These are phyloP conservation scores for Sphyrna mokarran DNA, from an alignment of 2,113 vertebrate species.

Conservation along the genomic window DNA sequence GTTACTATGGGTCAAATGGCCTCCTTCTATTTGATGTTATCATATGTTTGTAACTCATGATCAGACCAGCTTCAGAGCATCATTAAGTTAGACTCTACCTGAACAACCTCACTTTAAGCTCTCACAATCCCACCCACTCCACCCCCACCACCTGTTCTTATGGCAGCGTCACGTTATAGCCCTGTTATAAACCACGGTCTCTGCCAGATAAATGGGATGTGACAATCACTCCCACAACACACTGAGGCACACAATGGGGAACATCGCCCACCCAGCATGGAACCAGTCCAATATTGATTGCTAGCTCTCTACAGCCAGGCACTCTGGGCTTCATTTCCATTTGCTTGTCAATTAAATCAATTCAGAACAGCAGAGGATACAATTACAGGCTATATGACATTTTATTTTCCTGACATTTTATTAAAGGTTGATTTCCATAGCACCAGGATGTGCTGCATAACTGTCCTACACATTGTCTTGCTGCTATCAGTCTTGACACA, in stretches of 20 bases:
- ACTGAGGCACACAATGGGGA: background rate
- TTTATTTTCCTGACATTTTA: constrained; percentile 8
- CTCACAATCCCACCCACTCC: background rate
- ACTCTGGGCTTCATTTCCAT: background rate
- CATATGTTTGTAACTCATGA: background rate
- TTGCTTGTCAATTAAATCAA: background rate
- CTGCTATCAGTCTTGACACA: background rate
- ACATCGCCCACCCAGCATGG: background rate
- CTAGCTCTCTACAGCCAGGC: background rate
- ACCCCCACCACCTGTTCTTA: background rate
- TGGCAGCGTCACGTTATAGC: background rate
- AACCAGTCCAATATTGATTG: background rate
- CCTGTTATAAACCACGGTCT: background rate
- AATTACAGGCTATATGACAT: background rate
- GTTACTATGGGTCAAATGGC: background rate
- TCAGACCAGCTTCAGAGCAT: background rate
- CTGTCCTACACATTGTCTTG: background rate
- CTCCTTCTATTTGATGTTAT: background rate
- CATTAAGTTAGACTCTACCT: background rate
- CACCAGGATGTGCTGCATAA: background rate
- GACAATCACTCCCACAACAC: background rate
- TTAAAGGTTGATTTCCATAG: background rate
- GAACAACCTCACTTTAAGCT: background rate
- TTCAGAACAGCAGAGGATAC: background rate
- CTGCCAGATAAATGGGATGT: background rate